Percentiles rank a stretch among this genome's conserved stretches.
Conservation (phyloP, 35 echinoderm and acorn worm genomes). For the Apostichopus californicus region DNA sequence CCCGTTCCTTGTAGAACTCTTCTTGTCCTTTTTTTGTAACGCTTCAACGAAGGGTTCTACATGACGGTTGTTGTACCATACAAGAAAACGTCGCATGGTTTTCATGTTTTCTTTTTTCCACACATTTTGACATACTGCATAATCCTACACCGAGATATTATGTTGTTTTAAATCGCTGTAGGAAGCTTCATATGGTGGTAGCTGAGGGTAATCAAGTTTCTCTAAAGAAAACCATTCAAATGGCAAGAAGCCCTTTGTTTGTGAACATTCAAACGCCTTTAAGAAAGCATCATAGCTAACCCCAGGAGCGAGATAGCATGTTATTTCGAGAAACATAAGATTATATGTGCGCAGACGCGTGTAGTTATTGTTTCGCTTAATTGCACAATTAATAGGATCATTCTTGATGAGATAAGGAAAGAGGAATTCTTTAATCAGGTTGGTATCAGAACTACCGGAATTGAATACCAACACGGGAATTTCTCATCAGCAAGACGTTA, state of each 20-base stretch:
- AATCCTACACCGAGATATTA: constrained; percentile 7
- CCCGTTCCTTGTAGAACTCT: too few relatives aligned
- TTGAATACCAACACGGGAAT: constrained; percentile 42
- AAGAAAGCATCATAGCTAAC: constrained; percentile 24
- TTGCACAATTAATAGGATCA: constrained; percentile 8
- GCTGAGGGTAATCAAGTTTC: constrained; percentile 36
- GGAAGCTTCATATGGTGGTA: constrained; percentile 54
- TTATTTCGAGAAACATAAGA: constrained; percentile 64
- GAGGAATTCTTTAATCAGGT: constrained; percentile 37
- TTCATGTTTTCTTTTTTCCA: constrained; percentile 43
- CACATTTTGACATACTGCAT: constrained; percentile 3
- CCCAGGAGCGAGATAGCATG: constrained; percentile 52
- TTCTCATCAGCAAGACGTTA: constrained; percentile 14
- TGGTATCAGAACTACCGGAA: constrained; percentile 45
- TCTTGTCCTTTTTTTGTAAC: too few relatives aligned
- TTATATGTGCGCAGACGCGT: constrained; percentile 45
- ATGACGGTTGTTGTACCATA: constrained; percentile 44
- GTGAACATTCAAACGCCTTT: constrained; percentile 24
- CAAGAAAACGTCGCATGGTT: constrained; percentile 23
- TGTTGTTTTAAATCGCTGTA: constrained; percentile 24
- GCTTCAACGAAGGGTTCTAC: too few relatives aligned
- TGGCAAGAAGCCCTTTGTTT: constrained; percentile 43
- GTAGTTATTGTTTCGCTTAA: constrained; percentile 62
- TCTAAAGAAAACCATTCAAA: constrained; percentile 50
- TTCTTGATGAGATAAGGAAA: constrained; percentile 35